phyloP scores from a whole-genome alignment of 2,797 vertebrate species.

The Megaceryle alcyon region DNA sequence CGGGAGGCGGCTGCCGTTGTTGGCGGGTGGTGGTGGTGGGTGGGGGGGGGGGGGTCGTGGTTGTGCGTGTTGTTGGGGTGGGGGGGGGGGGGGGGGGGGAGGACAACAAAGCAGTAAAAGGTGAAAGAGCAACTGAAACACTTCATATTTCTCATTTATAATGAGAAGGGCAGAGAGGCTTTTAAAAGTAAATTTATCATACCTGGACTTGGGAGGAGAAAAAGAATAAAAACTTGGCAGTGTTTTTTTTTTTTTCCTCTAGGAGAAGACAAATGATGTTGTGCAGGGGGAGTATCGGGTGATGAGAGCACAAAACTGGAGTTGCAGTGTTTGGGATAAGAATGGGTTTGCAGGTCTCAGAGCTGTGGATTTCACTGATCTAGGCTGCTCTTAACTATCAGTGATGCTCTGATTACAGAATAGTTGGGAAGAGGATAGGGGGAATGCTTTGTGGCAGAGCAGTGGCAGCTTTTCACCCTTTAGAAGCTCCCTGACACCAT shows the following conservation, averaged over 20 bases:
- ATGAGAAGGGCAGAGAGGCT: neutral
- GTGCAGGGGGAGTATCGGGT: neutral
- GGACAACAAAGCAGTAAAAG: neutral
- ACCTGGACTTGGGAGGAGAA: neutral
- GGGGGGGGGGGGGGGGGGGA: too few relatives aligned
- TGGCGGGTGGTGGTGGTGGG: too few relatives aligned
- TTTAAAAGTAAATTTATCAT: constrained; percentile 8
- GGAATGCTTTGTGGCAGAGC: neutral
- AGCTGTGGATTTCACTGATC: neutral
- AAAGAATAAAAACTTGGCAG: constrained; percentile 2
- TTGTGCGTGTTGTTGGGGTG: too few relatives aligned
- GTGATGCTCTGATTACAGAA: neutral
- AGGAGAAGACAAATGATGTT: neutral
- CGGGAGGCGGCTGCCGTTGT: too few relatives aligned
- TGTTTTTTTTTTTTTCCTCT: neutral
- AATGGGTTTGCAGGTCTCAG: neutral
- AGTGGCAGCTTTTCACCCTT: neutral
- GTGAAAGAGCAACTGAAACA: neutral
- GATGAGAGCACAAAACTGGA: neutral
- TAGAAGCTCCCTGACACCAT: neutral
- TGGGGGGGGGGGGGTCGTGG: too few relatives aligned
- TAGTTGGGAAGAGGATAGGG: neutral
- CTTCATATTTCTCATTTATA: neutral
- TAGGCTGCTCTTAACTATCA: neutral
- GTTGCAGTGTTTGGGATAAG: neutral